Base-by-base conservation (phyloP, 2,888 invertebrate genomes). In the Drosophila kambysellisi region DNA sequence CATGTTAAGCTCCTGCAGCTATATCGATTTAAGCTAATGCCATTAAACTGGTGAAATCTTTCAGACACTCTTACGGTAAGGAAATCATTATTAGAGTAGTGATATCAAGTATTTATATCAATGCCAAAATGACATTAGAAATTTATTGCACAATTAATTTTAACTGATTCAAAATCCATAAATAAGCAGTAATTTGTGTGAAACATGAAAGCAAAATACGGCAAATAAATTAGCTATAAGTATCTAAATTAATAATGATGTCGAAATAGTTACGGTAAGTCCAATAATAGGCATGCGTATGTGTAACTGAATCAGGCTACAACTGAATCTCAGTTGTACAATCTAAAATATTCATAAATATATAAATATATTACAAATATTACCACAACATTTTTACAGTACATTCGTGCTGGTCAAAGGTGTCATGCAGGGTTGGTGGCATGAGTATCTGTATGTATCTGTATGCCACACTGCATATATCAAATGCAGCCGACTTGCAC, bases 401-500 rank as follows among this genome's bases (percentile, higher is more conserved):
- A 9, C 50, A 29, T 17, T 29, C 50, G 29, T 17, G 29, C 17
- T 29, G 29, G 25, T 4, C 17, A 9, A 37, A 37, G 20, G 15
- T 52, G 33, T 15, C 52, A 20, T 20, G 20, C 17, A 7, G 33
- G 43, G 33, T 25, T 43, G 4, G 35, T 39, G 56, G 37, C 25
- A 54, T 12, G 33, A 33, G 37, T 29, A 33, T 33, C 35, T 32
- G 25, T 25, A 25, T 25, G 25, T 25, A 25, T 25, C 25, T 41
- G 25, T 1, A 58, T 30, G 46, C 37, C 25, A 9, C 32, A 54
- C 52, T 50, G 57, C 54, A 66, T 65, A 69, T 51, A 69, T 71
- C 79, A 78, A 75, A 66, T 59, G 72, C 69, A 76, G 68, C 50
- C 43, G 20, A 67, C 3, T 15, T 62, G 76, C 70, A 67, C 62